Evolutionary conservation across 2,888 invertebrate genomes (phyloP).

Genomic region (Thera obeliscata): DNA sequence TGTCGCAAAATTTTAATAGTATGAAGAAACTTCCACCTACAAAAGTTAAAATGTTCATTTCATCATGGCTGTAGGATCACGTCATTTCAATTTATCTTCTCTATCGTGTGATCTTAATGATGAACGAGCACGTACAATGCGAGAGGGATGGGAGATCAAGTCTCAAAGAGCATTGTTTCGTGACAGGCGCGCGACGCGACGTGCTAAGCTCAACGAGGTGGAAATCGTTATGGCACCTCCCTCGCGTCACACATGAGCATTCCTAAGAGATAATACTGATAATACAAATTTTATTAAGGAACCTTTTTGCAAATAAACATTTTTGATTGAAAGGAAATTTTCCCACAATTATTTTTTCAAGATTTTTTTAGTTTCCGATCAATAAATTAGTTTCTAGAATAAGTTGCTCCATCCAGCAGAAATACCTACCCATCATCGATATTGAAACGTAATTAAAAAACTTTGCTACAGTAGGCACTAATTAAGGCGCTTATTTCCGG

Average conservation of each 20-base stretch:
- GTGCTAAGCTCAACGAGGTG: constrained; percentile 40
- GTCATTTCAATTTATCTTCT: constrained; percentile 2
- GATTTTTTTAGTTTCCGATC: too few species aligned
- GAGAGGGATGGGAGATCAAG: constrained; percentile 38
- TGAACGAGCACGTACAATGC: constrained; percentile 53
- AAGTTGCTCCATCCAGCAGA: not conserved
- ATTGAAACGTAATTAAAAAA: not conserved
- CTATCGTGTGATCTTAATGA: constrained; percentile 50
- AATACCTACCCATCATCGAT: not conserved
- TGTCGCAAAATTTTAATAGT: too few species aligned
- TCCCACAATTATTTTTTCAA: too few species aligned
- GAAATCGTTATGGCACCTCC: constrained; percentile 38
- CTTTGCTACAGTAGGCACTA: constrained; percentile 1
- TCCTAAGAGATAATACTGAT: constrained; percentile 32
- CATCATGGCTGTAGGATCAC: not conserved
- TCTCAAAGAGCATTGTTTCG: constrained; percentile 44
- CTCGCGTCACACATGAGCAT: constrained; percentile 24
- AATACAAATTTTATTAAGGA: not conserved
- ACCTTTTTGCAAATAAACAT: too few species aligned
- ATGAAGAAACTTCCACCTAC: too few species aligned
- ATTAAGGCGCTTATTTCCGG: constrained; percentile 12
- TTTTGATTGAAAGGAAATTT: too few species aligned
- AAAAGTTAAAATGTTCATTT: not conserved
- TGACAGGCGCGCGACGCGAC: constrained; percentile 28
- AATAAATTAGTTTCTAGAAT: too few species aligned